phyloP scores from a whole-genome alignment of 2,888 invertebrate species.

The Ophioninae sp. region DNA sequence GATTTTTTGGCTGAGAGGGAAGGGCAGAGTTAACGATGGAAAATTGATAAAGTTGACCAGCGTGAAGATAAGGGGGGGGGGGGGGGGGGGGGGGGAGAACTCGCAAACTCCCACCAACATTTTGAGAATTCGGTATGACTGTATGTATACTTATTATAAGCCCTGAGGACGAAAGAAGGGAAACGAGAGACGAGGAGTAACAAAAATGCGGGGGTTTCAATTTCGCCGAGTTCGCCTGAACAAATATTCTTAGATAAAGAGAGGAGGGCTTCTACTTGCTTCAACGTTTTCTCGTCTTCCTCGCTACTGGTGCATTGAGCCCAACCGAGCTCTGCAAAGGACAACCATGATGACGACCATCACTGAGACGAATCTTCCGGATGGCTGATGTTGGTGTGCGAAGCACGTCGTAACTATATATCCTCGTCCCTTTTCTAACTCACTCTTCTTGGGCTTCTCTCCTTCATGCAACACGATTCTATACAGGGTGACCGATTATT shows the following conservation, averaged over 20 bases:
- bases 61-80: conserved; percentile 7
- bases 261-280: conserved; percentile 56
- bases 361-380: conserved; percentile 54
- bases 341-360: conserved; percentile 37
- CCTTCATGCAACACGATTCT: conserved; percentile 30
- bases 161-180: conserved; percentile 55
- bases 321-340: conserved; percentile 45
- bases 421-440: background rate
- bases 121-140: conserved; percentile 22
- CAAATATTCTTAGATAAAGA: conserved; percentile 74
- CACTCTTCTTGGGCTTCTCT: background rate
- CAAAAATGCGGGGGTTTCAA: conserved; percentile 70
- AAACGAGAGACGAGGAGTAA: conserved; percentile 61
- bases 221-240: conserved; percentile 71
- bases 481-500: conserved; percentile 3
- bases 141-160: conserved; percentile 43
- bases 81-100: conserved; percentile 2
- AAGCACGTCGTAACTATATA: conserved; percentile 32
- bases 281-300: conserved; percentile 29
- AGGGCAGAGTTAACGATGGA: background rate
- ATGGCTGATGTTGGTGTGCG: conserved; percentile 66
- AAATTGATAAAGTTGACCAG: conserved; percentile 30
- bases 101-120: conserved; percentile 18
- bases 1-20: background rate
- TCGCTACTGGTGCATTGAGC: conserved; percentile 41